phyloP scores from a whole-genome alignment of 2,888 invertebrate species.

The Monopis laevigella region DNA sequence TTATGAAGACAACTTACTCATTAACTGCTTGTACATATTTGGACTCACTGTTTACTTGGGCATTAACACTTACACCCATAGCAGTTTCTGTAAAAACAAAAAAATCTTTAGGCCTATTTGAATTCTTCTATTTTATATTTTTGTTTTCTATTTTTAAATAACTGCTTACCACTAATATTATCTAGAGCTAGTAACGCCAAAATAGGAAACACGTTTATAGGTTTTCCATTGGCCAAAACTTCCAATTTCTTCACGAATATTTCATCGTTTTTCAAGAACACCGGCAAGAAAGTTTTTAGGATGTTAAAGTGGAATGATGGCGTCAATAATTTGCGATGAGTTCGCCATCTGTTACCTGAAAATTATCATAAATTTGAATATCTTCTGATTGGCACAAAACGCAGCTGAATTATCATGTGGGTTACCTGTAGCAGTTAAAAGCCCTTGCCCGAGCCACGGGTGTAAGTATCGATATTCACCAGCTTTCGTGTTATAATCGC shows the following conservation, averaged over 20 bases:
- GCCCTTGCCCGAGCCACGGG: constrained; percentile 64
- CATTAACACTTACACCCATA: constrained; percentile 81
- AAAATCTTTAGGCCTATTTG: background rate
- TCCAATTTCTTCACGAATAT: constrained; percentile 65
- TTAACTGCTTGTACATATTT: constrained; percentile 80
- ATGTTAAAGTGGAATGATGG: constrained; percentile 85
- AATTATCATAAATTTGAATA: background rate
- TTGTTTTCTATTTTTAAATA: background rate
- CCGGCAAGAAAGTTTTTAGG: constrained; percentile 74
- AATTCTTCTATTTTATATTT: background rate
- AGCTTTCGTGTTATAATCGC: constrained; percentile 63
- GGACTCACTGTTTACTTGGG: constrained; percentile 74
- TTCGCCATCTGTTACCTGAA: constrained; percentile 69
- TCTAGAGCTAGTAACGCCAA: constrained; percentile 64
- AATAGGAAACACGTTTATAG: constrained; percentile 69
- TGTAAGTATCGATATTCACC: constrained; percentile 48
- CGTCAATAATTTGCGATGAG: constrained; percentile 75
- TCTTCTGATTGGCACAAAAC: background rate
- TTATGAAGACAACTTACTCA: constrained; percentile 73
- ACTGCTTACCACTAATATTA: constrained; percentile 43
- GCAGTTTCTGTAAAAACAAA: constrained; percentile 74
- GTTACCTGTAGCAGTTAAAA: constrained; percentile 57
- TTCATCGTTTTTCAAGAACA: constrained; percentile 72
- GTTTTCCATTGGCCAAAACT: constrained; percentile 37
- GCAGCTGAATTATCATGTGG: too few relatives aligned